Evolutionary conservation across 2,113 vertebrate genomes (phyloP), one percentile per base, ranked within the genome.

Genomic region (Dicrurus megarhynchus): DNA sequence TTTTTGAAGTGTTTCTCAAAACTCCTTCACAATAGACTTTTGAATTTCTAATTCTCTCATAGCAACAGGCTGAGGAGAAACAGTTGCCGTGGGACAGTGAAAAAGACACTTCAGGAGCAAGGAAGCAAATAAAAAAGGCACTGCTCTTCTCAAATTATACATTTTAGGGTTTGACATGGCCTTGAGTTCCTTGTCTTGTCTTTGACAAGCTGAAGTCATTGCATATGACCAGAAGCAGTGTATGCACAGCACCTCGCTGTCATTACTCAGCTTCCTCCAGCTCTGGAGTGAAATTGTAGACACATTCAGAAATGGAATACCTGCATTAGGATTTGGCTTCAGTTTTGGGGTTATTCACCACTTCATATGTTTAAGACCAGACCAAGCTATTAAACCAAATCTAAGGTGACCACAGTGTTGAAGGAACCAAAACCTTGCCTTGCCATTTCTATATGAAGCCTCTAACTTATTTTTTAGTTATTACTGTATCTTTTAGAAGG

Each of bases 101-200:
- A 77, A 90, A 80, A 61, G 17, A 13, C 52, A 41, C 19, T 75
- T 86, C 46, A 46, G 42, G 32, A 73, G 23, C 50, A 90, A 80
- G 59, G 46, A 49, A 69, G 28, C 37, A 88, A 80, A 88, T 41
- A 57, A 61, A 91, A 90, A 80, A 77, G n/a, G 20, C 33, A 65
- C 17, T 30, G 5, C 0, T 33, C 11, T 52, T 77, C 9, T 11
- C 46, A 61, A 77, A 88, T 42, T 7, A 53, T 23, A 11, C 3
- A n/a, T 73, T 41, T 42, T 37, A 68, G 67, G 17, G 27, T 70
- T 80, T 89, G 46, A 35, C 10, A 26, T 15, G 17, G 28, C 18
- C 32, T 65, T 52, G 37, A 74, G 7, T 32, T 87, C 59, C 42
- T 78, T 67, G 33, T 23, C 59, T 77, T 68, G 24, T 22, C 41